These are phyloP conservation scores for Cygnus olor DNA, from an alignment of 2,797 vertebrate species.

Conservation along the genomic window DNA sequence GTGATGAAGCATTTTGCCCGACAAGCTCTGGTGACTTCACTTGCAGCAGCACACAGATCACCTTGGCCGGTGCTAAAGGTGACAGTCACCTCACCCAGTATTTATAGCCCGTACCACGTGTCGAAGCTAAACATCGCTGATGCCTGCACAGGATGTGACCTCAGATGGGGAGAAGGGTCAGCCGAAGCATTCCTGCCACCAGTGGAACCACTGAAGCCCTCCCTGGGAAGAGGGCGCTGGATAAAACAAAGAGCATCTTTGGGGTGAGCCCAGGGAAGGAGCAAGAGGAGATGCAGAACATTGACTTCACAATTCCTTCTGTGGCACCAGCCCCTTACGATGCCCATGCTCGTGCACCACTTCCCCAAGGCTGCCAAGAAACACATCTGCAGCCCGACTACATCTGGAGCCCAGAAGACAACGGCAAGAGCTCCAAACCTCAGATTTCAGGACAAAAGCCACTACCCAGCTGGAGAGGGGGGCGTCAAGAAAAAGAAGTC, in stretches of 20 bases:
- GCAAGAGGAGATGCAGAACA: neutral
- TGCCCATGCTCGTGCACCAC: accelerated
- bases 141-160: neutral
- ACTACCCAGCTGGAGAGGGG: conserved; percentile 16
- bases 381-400: neutral
- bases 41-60: neutral
- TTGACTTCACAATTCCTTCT: too few relatives aligned
- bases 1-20: neutral
- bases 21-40: neutral
- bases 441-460: conserved; percentile 1
- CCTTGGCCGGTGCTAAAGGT: neutral
- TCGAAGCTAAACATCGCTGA: neutral
- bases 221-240: neutral
- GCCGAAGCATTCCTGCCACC: neutral
- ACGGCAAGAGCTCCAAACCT: neutral
- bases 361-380: neutral
- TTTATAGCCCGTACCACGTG: neutral
- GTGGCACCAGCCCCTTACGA: accelerated
- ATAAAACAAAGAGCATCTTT: too few relatives aligned
- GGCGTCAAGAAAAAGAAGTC: neutral
- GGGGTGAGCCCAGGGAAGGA: neutral
- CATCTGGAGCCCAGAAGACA: conserved; percentile 52
- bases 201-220: neutral
- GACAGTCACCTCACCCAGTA: neutral
- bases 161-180: neutral